Base-by-base conservation (phyloP, 2,888 invertebrate genomes). In the Tinea trinotella region DNA sequence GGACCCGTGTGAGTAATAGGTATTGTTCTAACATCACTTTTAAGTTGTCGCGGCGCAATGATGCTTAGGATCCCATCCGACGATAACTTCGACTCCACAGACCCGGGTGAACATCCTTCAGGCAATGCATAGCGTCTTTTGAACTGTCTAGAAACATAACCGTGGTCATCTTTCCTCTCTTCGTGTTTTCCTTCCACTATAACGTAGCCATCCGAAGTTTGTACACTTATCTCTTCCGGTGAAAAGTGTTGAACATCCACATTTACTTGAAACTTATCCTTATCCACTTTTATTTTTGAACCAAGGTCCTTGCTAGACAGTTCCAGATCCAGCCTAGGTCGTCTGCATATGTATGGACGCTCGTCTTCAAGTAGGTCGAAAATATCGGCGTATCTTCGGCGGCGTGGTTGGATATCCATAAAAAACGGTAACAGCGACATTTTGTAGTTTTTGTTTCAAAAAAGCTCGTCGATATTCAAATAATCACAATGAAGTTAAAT, bases 111-210 rank as follows among this genome's bases (percentile, higher is more conserved):
- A 55, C 92, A 92, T 0, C 89, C 92, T 64, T 91, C 89, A 1
- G 95, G 95, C 40, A 95, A 69, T 1, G 89, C 76, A 65, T 94
- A 95, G 24, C 92, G 88, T 7, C 95, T 87, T 17, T 90, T 89
- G 61, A 95, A 93, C 58, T 94, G 91, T 6, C 93, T 86, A 0
- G 92, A 90, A 49, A 94, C 88, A 59, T 80, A 91, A 0, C 94
- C 94, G 64, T 93, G 91, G 3, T 91, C 90, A 59, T 93, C 93
- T 55, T 90, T 87, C 59, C 89, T 90, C 62, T 94, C 94, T 60
- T 93, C 92, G 62, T 95, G 95, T 65, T 92, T 92, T 0, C 92
- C 94, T 71, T 94, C 93, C 10, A 93, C 81, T 0, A 93, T 86
- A 1, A 95, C 87, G 52, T 77, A 88, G 52, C 90, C 89, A 53